Conservation (phyloP, 2,113 vertebrate genomes). For the Mandrillus leucophaeus region DNA sequence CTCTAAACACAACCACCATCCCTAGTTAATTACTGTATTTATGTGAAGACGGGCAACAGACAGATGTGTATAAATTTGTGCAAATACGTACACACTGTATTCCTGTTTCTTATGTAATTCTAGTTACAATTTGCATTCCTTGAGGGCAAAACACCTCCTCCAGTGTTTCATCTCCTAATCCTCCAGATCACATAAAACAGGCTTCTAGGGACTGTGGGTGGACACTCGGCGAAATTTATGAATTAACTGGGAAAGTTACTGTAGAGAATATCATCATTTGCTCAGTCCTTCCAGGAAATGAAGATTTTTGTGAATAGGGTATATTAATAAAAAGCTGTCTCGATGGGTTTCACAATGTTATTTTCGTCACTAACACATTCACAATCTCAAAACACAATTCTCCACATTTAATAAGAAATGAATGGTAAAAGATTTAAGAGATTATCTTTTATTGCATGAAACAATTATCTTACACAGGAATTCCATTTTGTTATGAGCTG, state of each 20-base stretch:
- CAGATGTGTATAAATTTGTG: background rate
- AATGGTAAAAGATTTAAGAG: constrained; percentile 29
- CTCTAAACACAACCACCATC: background rate
- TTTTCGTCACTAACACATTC: constrained; percentile 34
- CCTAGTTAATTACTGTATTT: background rate
- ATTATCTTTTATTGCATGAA: constrained; percentile 29
- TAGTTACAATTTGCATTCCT: constrained; percentile 25
- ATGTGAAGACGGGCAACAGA: background rate
- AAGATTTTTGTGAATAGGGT: constrained; percentile 24
- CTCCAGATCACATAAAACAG: background rate
- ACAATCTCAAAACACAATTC: constrained; percentile 37
- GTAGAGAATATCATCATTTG: background rate
- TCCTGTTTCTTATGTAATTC: constrained; percentile 5
- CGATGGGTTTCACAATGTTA: background rate
- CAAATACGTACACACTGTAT: background rate
- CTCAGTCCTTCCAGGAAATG: constrained; percentile 43
- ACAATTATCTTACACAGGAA: constrained; percentile 24
- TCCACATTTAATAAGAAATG: constrained; percentile 50
- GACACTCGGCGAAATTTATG: constrained; percentile 1
- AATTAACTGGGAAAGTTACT: background rate
- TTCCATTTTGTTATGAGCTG: background rate
- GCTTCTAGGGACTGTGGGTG: background rate
- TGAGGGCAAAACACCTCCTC: background rate
- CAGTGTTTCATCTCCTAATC: background rate
- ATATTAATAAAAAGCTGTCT: constrained; percentile 42